Percentiles rank a stretch among this genome's conserved stretches.
Conservation (phyloP, 2,888 invertebrate species). For the Perizoma affinitatum region DNA sequence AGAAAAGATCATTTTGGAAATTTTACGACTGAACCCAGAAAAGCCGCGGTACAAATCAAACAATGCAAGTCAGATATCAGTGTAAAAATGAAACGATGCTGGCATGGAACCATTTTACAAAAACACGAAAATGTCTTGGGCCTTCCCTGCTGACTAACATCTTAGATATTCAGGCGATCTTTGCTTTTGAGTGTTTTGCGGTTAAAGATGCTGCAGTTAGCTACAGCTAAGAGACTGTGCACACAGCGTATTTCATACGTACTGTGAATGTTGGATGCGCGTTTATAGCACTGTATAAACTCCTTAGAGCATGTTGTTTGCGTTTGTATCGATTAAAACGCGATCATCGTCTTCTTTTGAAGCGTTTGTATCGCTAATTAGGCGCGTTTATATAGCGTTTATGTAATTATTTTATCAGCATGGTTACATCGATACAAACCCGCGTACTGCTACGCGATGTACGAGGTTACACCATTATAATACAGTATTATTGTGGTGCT, state of each 20-base stretch:
- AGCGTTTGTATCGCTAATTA: too few relatives aligned
- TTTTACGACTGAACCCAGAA: constrained; percentile 5
- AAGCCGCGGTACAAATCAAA: not conserved
- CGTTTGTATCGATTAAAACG: too few relatives aligned
- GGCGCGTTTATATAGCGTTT: too few relatives aligned
- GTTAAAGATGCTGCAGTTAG: not conserved
- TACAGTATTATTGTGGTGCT: too few relatives aligned
- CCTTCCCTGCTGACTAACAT: constrained; percentile 24
- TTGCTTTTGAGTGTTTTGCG: constrained; percentile 3
- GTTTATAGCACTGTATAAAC: too few relatives aligned
- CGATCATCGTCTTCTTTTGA: too few relatives aligned
- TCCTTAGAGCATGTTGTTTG: too few relatives aligned
- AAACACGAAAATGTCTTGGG: not conserved
- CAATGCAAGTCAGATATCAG: constrained; percentile 9
- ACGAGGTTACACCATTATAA: too few relatives aligned
- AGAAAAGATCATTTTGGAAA: not conserved
- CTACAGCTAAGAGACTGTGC: constrained; percentile 4
- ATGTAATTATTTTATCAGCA: too few relatives aligned
- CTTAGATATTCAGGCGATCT: constrained; percentile 13
- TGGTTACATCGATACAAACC: too few relatives aligned
- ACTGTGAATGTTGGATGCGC: too few relatives aligned
- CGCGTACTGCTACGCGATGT: too few relatives aligned
- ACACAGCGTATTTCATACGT: not conserved
- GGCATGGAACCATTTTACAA: not conserved
- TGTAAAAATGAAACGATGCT: constrained; percentile 1